These are phyloP conservation scores for Pterois miles DNA, from an alignment of 2,797 vertebrate genomes.

Conservation along the genomic window DNA sequence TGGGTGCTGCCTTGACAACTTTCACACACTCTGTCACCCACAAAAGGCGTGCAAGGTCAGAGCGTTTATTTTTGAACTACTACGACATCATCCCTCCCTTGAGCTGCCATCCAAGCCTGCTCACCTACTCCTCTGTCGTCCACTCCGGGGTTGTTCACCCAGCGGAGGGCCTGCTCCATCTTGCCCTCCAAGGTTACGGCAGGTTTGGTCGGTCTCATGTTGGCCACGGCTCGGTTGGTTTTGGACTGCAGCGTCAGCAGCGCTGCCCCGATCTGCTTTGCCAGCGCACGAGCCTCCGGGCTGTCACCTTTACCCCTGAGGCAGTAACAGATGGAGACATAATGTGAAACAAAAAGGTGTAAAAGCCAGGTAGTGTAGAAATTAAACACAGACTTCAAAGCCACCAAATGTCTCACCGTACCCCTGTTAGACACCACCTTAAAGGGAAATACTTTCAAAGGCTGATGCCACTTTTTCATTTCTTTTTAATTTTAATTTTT, in stretches of 20 bases:
- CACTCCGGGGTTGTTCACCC: constrained; percentile 95
- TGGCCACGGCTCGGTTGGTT: constrained; percentile 95
- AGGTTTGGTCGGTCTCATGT: constrained; percentile 94
- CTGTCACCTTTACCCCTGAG: constrained; percentile 96
- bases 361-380: not conserved
- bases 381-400: not conserved
- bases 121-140: constrained; percentile 96
- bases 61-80: constrained; percentile 45
- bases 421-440: constrained; percentile 14
- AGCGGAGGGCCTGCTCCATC: constrained; percentile 97
- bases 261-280: constrained; percentile 94
- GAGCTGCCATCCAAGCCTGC: constrained; percentile 31
- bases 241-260: constrained; percentile 96
- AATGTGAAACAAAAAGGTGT: not conserved
- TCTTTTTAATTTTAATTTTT: not conserved
- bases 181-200: constrained; percentile 96
- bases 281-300: constrained; percentile 93
- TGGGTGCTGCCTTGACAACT: not conserved
- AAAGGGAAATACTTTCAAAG: constrained; percentile 56
- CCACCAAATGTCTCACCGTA: constrained; percentile 3
- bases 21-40: constrained; percentile 10
- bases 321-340: constrained; percentile 7
- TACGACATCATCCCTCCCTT: constrained; percentile 1
- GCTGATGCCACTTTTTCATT: constrained; percentile 21
- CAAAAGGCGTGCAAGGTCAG: constrained; percentile 27